A percentile compares a stretch with the other conserved stretches of the same genome.
These are phyloP conservation scores for Regulus satrapa DNA, from an alignment of 2,113 vertebrate genomes.

Conservation along the genomic window DNA sequence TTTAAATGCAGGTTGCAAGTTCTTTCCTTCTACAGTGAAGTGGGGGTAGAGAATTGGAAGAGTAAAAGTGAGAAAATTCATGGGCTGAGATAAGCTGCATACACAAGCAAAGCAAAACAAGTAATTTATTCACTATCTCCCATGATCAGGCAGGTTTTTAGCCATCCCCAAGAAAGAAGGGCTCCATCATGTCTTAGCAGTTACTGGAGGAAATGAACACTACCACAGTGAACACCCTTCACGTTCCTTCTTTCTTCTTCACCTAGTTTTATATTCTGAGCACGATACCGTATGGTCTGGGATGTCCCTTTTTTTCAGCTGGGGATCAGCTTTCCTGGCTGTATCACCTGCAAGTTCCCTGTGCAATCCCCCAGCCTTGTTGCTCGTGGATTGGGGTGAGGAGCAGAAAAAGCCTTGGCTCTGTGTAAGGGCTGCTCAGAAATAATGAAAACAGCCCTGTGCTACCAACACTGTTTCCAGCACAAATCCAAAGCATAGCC, in stretches of 20 bases:
- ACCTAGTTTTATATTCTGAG: neutral
- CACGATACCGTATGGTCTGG: too few species aligned
- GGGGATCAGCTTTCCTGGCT: neutral
- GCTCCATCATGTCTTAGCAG: neutral
- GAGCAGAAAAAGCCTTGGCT: neutral
- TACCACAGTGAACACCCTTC: neutral
- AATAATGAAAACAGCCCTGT: neutral
- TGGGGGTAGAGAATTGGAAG: neutral
- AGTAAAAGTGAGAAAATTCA: neutral
- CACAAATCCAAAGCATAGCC: neutral
- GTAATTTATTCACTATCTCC: neutral
- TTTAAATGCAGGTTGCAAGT: neutral
- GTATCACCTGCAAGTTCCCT: too few species aligned
- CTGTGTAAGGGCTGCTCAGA: neutral
- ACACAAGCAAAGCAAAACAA: neutral
- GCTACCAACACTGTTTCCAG: neutral
- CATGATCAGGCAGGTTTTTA: neutral
- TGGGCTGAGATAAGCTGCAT: neutral
- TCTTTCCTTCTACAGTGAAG: neutral
- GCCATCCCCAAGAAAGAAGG: neutral
- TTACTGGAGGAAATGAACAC: accelerated
- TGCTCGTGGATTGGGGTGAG: accelerated
- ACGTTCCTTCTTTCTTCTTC: neutral
- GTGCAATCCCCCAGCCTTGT: neutral
- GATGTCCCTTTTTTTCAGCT: neutral